Conservation (phyloP, 2,113 vertebrate genomes). For the Catagonus wagneri region DNA sequence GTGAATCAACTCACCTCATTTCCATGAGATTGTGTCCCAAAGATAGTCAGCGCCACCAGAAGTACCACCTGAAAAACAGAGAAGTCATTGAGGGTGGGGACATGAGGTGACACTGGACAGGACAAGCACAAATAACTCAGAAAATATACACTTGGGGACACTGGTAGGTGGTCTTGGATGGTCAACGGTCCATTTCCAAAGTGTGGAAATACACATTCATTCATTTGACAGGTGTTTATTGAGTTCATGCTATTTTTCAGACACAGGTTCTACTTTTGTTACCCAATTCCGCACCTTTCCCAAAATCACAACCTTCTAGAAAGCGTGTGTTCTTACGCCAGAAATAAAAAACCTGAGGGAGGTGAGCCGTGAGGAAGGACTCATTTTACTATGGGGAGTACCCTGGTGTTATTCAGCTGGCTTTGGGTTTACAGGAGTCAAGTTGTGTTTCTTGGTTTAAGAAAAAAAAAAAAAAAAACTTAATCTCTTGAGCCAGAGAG, state of each 20-base stretch:
- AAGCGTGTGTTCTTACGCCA: background rate
- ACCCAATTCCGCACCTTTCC: background rate
- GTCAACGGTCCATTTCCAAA: background rate
- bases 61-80: constrained; percentile 82
- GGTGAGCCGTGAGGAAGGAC: background rate
- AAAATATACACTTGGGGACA: background rate
- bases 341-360: background rate
- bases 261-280: background rate
- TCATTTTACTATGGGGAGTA: background rate
- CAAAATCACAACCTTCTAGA: background rate
- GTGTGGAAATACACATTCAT: background rate
- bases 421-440: background rate
- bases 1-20: constrained; percentile 72
- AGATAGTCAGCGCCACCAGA: constrained; percentile 77
- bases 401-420: background rate
- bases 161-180: background rate
- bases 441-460: background rate
- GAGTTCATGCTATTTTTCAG: background rate
- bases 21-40: constrained; percentile 78
- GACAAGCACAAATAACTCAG: background rate
- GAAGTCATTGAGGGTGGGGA: background rate
- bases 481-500: background rate
- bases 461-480: too few species aligned
- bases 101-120: background rate
- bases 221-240: background rate